These are phyloP conservation scores for Crotophaga sulcirostris DNA, from an alignment of 2,113 vertebrate species.

Conservation along the genomic window DNA sequence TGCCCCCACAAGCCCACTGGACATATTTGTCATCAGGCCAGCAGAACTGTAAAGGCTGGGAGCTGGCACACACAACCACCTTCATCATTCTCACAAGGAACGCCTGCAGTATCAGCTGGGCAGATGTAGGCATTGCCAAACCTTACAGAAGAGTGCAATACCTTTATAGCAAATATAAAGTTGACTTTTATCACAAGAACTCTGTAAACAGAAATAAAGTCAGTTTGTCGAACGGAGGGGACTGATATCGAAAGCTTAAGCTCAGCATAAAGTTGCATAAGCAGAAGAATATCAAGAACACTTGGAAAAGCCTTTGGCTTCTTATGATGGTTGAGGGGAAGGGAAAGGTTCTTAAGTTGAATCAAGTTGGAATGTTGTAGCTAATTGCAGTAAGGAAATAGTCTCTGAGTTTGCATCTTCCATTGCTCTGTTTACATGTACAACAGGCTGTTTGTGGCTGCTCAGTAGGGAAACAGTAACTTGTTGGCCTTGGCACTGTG, in stretches of 20 bases:
- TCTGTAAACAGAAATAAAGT: neutral
- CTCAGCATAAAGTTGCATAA: accelerated
- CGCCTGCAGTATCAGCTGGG: neutral
- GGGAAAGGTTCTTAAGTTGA: neutral
- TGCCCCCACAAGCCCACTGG: neutral
- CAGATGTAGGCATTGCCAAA: neutral
- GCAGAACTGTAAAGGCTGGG: neutral
- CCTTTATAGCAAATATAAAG: neutral
- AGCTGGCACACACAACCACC: neutral
- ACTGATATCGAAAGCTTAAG: neutral
- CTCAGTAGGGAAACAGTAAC: neutral
- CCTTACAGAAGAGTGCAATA: neutral
- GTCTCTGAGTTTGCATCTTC: neutral
- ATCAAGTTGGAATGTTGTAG: neutral
- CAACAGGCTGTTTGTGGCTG: neutral
- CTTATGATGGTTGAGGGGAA: neutral
- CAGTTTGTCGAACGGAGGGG: neutral
- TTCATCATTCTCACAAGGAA: neutral
- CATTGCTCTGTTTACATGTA: neutral
- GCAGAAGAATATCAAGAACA: neutral
- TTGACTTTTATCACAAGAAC: neutral
- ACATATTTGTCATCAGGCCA: neutral
- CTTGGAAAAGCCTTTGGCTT: neutral
- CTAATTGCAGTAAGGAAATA: neutral
- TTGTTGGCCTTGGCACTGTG: neutral